Evolutionary conservation across 2,797 vertebrate species (phyloP).

Genomic region (Champsocephalus esox): DNA sequence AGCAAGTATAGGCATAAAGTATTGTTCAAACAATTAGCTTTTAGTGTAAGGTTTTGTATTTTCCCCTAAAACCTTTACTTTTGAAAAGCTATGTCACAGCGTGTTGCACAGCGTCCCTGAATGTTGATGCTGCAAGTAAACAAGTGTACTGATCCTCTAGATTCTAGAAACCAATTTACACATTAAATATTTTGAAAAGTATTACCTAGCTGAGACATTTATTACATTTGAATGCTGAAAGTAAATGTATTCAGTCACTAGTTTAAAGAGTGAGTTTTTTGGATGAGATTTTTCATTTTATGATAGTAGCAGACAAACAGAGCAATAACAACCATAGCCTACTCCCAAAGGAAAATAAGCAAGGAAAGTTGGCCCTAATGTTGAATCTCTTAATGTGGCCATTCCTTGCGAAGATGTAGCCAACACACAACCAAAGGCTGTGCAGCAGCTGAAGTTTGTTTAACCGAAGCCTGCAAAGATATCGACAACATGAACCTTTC

Average conservation of each 20-base stretch:
- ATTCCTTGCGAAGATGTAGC: slow-evolving; percentile 37
- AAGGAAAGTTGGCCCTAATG: slow-evolving; percentile 15
- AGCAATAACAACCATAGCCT: slow-evolving; percentile 1
- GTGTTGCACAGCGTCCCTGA: neutral
- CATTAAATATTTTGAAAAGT: neutral
- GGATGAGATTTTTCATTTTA: neutral
- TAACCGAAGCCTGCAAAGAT: slow-evolving; percentile 60
- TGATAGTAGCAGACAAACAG: slow-evolving; percentile 5
- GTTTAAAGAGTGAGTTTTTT: slow-evolving; percentile 4
- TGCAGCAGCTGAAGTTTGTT: slow-evolving; percentile 46
- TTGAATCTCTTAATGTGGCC: slow-evolving; percentile 40
- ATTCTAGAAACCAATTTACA: neutral
- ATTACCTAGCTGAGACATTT: neutral
- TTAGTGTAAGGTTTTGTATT: neutral
- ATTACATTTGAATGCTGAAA: neutral
- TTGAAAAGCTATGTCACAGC: neutral
- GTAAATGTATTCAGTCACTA: neutral
- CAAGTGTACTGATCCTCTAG: neutral
- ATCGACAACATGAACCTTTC: slow-evolving; percentile 77
- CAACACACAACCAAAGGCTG: slow-evolving; percentile 53
- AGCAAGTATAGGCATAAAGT: neutral
- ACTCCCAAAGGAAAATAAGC: slow-evolving; percentile 25
- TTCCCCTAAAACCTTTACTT: neutral
- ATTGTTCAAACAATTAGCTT: neutral
- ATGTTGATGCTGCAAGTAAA: neutral